Evolutionary conservation across 1,140 invertebrate species (phyloP), one percentile per base, ranked within the genome.

Genomic region (Harlomillsia oculata): DNA sequence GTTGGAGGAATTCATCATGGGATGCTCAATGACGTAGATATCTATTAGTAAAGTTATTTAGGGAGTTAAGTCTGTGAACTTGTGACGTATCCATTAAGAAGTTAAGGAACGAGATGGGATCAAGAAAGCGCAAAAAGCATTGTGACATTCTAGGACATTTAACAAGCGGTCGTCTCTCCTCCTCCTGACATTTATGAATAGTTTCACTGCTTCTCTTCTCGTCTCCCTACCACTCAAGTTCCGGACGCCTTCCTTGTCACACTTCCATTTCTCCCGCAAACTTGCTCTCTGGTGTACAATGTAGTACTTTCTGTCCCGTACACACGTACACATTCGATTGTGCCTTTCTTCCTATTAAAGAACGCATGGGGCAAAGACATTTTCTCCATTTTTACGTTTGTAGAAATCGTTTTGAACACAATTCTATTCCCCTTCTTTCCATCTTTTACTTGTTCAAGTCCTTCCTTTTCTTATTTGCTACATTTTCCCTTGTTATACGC

Each of bases 101-200:
- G 53, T 56, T 56, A 36, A 54, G 41, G 30, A 21, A n/a, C 11
- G 30, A 44, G 39, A 45, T 36, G 30, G 28, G 41, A 43, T 44
- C 18, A 44, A 44, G 52, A 43, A 43, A 43, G 51, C 51, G 51
- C 51, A 43, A 53, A 53, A 53, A 54, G 53, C 53, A 45, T 37
- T 54, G 36, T 56, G 55, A 56, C 55, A 56, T 56, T 56, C 55
- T 56, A 21, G 46, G 55, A 56, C 55, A 56, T 56, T 56, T 56
- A 56, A 50, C 43, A 41, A 41, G 25, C 39, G 32, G 46, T 25
- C 44, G 28, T 28, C 55, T 50, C 55, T 50, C 40, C 46, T 49
- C 45, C 46, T 49, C 36, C 21, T 56, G 55, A 56, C 55, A 56
- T 56, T 56, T 56, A 56, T 56, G 46, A 48, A 56, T 56, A 37